Evolutionary conservation across 1,140 invertebrate species (phyloP), one percentile per base, ranked within the genome.

Genomic region (Paralvinella palmiformis): DNA sequence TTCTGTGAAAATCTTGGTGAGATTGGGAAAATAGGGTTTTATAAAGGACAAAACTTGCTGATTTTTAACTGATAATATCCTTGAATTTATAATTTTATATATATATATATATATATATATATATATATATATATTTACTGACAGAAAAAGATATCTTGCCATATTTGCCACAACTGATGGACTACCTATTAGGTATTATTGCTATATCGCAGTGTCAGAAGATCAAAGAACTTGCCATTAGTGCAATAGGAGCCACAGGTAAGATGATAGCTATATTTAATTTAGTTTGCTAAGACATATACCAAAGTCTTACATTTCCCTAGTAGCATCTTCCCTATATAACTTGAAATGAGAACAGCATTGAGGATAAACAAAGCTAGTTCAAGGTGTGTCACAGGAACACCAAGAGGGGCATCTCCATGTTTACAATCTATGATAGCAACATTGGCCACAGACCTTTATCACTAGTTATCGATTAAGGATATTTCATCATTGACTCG

Each of bases 1-100:
- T 91, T 90, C 68, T 90, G 88, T 72, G 89, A 91, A 77, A 90
- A 90, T 78, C 77, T 92, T 35, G 87, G 79, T 75, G 59, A 68
- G 67, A 67, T 7, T 3, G 32, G 6, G 45, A 50, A 50, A 10
- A 17, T 15, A 27, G 20, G 45, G 17, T 50, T n/a, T 50, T 10
- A 6, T 50, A 6, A 10, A 17, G 20, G 27, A 17, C 15, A 6
- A 50, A 7, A 50, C 17, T n/a, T 6, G 17, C 20, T 50, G 45
- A 22, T 50, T 50, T 4, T 50, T 6, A 22, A 7, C 17, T 22
- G 45, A 50, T 15, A 17, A 50, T 22, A n/a, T 44, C 37, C 37
- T 15, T 44, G n/a, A 15, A 44, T 44, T 13, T 44, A 44, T 44
- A 44, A 15, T 15, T 15, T 15, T 15, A 44, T 44, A 44, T 44